Evolutionary conservation across 2,797 vertebrate genomes (phyloP).

Genomic region (Hemibagrus guttatus): DNA sequence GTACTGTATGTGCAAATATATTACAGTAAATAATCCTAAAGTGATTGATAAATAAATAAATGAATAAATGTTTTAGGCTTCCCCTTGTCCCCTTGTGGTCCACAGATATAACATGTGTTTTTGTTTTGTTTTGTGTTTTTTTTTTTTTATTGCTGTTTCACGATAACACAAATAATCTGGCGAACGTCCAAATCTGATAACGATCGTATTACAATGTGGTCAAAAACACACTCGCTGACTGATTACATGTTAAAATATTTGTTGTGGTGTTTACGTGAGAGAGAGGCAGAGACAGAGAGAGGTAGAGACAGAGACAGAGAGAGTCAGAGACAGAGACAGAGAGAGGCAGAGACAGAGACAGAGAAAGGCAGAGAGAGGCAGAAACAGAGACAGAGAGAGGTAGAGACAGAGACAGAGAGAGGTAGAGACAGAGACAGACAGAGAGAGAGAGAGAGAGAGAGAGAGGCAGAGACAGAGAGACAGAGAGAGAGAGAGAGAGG

Average conservation of each 20-base stretch:
- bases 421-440: neutral
- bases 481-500: neutral
- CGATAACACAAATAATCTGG: neutral
- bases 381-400: no score
- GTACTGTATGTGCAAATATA: neutral
- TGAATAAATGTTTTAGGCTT: constrained; percentile 37
- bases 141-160: neutral
- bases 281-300: no score
- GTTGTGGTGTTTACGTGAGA: neutral
- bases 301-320: neutral
- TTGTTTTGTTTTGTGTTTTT: neutral
- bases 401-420: neutral
- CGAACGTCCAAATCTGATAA: neutral
- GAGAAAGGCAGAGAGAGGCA: no score
- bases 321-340: neutral
- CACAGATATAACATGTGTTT: neutral
- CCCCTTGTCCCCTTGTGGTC: neutral
- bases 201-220: neutral
- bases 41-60: constrained; percentile 36
- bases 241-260: neutral
- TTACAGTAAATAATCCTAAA: neutral
- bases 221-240: neutral
- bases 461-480: neutral
- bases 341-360: neutral
- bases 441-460: no score